Percentiles rank a stretch among this genome's conserved stretches.
Conservation (phyloP, 2,113 vertebrate species). For the Tragelaphus strepsiceros region DNA sequence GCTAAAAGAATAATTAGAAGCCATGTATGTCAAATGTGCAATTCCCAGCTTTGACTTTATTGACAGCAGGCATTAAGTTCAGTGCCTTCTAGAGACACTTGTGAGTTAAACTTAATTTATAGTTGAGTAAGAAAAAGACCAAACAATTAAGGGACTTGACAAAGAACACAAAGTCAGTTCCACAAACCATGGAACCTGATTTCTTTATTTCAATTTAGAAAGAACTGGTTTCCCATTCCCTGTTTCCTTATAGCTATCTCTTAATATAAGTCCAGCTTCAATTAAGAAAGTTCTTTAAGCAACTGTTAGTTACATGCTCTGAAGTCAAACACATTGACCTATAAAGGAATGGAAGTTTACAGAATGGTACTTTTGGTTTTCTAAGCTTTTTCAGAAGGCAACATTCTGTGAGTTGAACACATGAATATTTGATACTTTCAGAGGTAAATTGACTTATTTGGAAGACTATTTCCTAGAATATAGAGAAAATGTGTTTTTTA, state of each 20-base stretch:
- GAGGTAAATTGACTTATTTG: background rate
- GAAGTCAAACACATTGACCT: background rate
- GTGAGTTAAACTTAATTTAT: background rate
- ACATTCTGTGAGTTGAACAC: background rate
- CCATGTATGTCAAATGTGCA: background rate
- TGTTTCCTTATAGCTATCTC: background rate
- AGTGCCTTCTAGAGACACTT: background rate
- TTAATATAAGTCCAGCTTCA: background rate
- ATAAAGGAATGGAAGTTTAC: background rate
- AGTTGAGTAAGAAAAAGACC: background rate
- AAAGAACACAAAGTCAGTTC: background rate
- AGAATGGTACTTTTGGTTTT: background rate
- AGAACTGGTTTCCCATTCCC: background rate
- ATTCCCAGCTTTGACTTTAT: background rate
- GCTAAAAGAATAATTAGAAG: background rate
- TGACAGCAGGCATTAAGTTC: background rate
- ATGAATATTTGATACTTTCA: background rate
- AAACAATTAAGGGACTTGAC: background rate
- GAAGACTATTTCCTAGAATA: background rate
- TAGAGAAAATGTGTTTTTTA: background rate
- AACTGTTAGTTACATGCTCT: background rate
- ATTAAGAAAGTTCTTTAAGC: background rate
- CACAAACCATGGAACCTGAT: background rate
- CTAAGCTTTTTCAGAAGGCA: background rate
- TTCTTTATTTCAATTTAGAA: background rate